Conservation (phyloP, 2,113 vertebrate genomes). For the Salvelinus alpinus region DNA sequence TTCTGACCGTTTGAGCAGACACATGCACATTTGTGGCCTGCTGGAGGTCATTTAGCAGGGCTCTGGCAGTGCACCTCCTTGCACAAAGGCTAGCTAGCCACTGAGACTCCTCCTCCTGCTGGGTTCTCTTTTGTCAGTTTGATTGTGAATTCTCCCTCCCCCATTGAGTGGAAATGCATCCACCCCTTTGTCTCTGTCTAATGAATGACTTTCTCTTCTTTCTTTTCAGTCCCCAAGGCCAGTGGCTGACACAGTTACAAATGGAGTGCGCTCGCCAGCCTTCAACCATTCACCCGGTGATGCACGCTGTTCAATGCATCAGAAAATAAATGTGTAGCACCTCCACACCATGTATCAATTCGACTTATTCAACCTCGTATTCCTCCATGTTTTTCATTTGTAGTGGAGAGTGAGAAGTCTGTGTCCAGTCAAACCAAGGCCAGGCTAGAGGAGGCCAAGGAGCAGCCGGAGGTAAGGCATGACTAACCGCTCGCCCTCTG, state of each 20-base stretch:
- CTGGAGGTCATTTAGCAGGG: no score
- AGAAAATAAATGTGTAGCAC: no score
- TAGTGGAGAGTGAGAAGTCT: slow-evolving; percentile 56
- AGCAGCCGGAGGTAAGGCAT: slow-evolving; percentile 57
- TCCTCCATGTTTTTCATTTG: slow-evolving; percentile 10
- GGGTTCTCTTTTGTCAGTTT: not conserved
- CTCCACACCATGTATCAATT: no score
- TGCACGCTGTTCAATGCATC: no score
- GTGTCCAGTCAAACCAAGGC: slow-evolving; percentile 36
- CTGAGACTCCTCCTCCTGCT: not conserved
- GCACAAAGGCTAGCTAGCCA: no score
- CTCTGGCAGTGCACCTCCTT: no score
- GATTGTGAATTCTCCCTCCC: not conserved
- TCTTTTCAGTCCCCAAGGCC: slow-evolving; percentile 27
- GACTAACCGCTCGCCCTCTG: not conserved
- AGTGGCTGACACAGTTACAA: slow-evolving; percentile 40
- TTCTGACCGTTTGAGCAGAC: no score
- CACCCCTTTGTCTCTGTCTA: not conserved
- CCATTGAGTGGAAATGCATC: not conserved
- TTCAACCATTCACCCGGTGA: slow-evolving; percentile 65
- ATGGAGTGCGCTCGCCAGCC: slow-evolving; percentile 53
- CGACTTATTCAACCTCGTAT: not conserved
- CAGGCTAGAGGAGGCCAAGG: slow-evolving; percentile 19
- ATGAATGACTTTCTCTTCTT: slow-evolving; percentile 9
- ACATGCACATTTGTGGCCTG: no score